Base-by-base conservation (phyloP, 2,888 invertebrate species). In the Sarcophaga carnaria region DNA sequence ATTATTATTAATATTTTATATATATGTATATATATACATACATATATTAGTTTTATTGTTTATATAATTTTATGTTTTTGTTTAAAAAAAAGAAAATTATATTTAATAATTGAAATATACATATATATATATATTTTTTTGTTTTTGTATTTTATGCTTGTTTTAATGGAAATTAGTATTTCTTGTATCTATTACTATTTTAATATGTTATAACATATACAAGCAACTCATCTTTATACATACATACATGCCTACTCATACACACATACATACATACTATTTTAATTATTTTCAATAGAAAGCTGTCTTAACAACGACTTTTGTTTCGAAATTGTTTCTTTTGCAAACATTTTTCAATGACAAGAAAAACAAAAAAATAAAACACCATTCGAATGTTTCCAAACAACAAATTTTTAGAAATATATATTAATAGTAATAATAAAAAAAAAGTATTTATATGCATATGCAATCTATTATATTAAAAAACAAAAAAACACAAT, bases 221-320 rank as follows among this genome's bases (percentile, higher is more conserved):
- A 67, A 67, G 47, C n/a, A 66, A 37, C 20, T 10, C 20, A 67
- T 25, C 45, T 67, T 17, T 59, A 59, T 59, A 14, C 17, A 59
- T 59, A 37, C 37, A 37, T 37, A 37, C 37, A 37, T 37, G 59
- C 69, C 12, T 62, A n/a, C 37, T 8, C 27, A 14, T 64, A 27
- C 4, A 25, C 4, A 37, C 37, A 37, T 8, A 12, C 37, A 37
- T 8, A 12, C 11, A 25, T 25, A 12, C 14, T 66, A 45, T 67
- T 37, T 11, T n/a, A 20, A 14, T 37, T 37, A 10, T 10, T 37
- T 62, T 60, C 47, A 60, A 76, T 70, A 75, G 79, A 70, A 37
- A 37, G 37, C 37, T 64, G 27, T 80, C 70, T 79, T 60, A 76
- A 79, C 82, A 86, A 86, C 79, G 79, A 77, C 63, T 79, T 82